phyloP scores from a whole-genome alignment of 2,888 invertebrate genomes.

The Didymodactylos carnosus region DNA sequence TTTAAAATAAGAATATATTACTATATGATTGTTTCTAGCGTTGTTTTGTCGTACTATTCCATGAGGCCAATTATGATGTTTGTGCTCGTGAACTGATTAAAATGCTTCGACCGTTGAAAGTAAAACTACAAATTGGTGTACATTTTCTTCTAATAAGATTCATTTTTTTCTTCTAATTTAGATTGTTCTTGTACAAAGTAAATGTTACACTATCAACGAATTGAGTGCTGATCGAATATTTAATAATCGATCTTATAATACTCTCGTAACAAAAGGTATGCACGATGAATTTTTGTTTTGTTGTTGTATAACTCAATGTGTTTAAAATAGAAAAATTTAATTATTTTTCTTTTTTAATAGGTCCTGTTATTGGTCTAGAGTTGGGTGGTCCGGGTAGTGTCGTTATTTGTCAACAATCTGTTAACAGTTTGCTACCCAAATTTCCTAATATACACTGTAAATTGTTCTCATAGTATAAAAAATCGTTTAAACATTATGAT shows the following conservation, averaged over 20 bases:
- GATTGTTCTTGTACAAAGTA: conserved; percentile 29
- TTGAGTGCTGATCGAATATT: conserved; percentile 30
- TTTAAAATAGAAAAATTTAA: no score
- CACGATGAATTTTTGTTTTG: no score
- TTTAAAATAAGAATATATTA: background rate
- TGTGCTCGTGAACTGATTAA: conserved; percentile 29
- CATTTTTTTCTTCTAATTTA: conserved; percentile 20
- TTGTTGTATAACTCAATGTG: no score
- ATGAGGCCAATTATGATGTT: conserved; percentile 30
- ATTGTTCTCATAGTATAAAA: no score
- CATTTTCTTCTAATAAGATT: background rate
- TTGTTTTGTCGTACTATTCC: conserved; percentile 35
- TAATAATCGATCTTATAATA: conserved; percentile 18
- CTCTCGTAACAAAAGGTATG: background rate
- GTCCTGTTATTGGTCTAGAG: conserved; percentile 35
- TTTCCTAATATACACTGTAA: background rate
- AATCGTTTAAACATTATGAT: no score
- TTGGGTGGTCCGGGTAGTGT: conserved; percentile 23
- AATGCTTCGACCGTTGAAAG: conserved; percentile 22
- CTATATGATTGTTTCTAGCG: no score
- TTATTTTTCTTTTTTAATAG: no score
- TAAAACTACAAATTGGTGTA: no score
- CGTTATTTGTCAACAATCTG: conserved; percentile 26
- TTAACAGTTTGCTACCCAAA: conserved; percentile 16
- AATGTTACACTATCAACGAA: conserved; percentile 29